Base-by-base conservation (phyloP, 1,140 invertebrate genomes). In the Arctopsyche grandis region DNA sequence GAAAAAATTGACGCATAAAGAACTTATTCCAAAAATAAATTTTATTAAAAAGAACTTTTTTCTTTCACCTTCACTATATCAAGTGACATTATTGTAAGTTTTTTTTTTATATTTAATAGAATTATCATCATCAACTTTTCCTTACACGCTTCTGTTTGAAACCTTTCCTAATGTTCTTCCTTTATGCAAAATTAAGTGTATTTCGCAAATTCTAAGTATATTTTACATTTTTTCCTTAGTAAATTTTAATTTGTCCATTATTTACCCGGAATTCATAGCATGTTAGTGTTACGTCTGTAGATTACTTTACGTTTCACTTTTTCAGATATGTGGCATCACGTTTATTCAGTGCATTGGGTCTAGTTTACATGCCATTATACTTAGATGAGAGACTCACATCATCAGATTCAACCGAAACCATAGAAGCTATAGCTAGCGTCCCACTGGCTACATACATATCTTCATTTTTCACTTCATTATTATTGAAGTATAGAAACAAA, bases 281-380 rank as follows among this genome's bases (percentile, higher is more conserved):
- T n/a, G n/a, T n/a, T n/a, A n/a, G n/a, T n/a, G n/a, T n/a, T n/a
- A n/a, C n/a, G n/a, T n/a, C n/a, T n/a, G n/a, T n/a, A n/a, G n/a
- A n/a, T n/a, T n/a, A n/a, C n/a, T n/a, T n/a, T n/a, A n/a, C n/a
- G n/a, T n/a, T n/a, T n/a, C n/a, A n/a, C n/a, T n/a, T 78, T 83
- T 83, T 79, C 84, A 90, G 89, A 78, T 97, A 97, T 84, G 96
- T 97, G 82, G 93, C 93, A 16, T 94, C 95, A 19, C 90, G 96
- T 82, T 86, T 98, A 10, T 95, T 94, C 84, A 93, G 95, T 80
- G 96, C 96, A 80, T 85, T 97, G 43, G 94, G 94, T 60, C 91
- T 97, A 80, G 93, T 96, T 3, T 98, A 97, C 84, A 91, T 97
- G 63, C 95, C 96, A 4, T 87, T 97, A 80, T 98, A 96, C 86